These are phyloP conservation scores for Chrysolophus pictus DNA, from an alignment of 2,797 vertebrate genomes.

Conservation along the genomic window DNA sequence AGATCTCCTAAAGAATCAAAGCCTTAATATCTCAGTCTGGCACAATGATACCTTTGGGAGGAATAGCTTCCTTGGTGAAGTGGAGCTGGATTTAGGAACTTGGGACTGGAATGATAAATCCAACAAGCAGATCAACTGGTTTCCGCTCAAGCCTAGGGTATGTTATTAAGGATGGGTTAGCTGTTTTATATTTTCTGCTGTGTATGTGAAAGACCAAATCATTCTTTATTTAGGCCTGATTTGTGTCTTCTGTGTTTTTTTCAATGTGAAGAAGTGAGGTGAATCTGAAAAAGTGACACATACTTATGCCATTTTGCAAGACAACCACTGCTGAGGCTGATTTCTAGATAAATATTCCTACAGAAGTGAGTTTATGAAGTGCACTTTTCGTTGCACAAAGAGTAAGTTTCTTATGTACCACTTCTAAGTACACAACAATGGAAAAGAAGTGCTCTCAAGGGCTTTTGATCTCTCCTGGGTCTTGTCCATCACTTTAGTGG, in stretches of 20 bases:
- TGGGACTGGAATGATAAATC: conserved; percentile 90
- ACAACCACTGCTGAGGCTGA: not conserved
- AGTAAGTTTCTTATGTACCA: not conserved
- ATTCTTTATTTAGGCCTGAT: not conserved
- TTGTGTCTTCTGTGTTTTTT: not conserved
- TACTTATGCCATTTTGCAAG: not conserved
- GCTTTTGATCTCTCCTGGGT: not conserved
- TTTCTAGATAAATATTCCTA: not conserved
- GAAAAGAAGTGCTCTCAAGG: not conserved
- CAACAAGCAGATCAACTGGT: conserved; percentile 88
- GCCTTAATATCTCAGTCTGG: conserved; percentile 92
- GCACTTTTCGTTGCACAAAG: not conserved
- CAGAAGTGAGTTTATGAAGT: not conserved
- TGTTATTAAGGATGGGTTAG: not conserved
- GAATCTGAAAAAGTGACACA: not conserved
- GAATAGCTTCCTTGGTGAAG: conserved; percentile 93
- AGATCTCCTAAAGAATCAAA: conserved; percentile 83
- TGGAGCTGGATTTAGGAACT: conserved; percentile 86
- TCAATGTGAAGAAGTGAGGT: not conserved
- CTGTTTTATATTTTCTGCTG: not conserved
- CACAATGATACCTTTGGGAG: conserved; percentile 91
- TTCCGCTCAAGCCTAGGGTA: conserved; percentile 88
- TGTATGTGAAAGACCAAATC: not conserved
- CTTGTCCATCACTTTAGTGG: not conserved
- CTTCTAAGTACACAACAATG: not conserved